Evolutionary conservation across 1,140 invertebrate genomes (phyloP).

Genomic region (Platorchestia sp.): DNA sequence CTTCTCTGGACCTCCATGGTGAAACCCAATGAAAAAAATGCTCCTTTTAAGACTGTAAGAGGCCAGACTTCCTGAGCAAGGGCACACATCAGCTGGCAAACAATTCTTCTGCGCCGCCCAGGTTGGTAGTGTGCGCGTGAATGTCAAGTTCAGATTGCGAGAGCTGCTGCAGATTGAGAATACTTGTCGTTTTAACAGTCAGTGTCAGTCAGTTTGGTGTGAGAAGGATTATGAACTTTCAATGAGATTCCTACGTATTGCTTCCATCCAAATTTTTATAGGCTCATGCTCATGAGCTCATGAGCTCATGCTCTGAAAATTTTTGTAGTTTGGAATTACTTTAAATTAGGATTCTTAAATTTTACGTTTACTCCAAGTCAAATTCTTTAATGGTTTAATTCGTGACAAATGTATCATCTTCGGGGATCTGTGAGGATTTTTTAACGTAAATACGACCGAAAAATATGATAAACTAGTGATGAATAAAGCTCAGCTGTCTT

Average conservation of each 20-base stretch:
- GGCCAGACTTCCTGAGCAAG: background rate
- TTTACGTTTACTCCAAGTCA: background rate
- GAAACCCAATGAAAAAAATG: background rate
- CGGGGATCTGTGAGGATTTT: background rate
- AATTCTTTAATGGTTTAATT: background rate
- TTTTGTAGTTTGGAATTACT: background rate
- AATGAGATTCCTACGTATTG: background rate
- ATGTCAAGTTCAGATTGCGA: background rate
- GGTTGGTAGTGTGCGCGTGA: background rate
- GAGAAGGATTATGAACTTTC: background rate
- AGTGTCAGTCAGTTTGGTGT: background rate
- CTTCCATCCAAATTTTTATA: background rate
- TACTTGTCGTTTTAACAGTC: background rate
- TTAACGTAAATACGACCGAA: background rate
- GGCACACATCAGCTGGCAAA: constrained; percentile 5
- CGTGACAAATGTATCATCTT: background rate
- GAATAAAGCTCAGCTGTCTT: background rate
- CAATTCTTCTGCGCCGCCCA: background rate
- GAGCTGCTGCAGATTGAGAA: background rate
- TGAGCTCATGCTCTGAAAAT: no score
- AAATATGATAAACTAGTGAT: background rate
- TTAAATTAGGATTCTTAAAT: background rate
- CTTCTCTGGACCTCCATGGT: background rate
- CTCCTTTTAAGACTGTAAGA: background rate
- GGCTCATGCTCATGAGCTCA: no score